Conservation (phyloP, 2,797 vertebrate species). For the Tinamus major region DNA sequence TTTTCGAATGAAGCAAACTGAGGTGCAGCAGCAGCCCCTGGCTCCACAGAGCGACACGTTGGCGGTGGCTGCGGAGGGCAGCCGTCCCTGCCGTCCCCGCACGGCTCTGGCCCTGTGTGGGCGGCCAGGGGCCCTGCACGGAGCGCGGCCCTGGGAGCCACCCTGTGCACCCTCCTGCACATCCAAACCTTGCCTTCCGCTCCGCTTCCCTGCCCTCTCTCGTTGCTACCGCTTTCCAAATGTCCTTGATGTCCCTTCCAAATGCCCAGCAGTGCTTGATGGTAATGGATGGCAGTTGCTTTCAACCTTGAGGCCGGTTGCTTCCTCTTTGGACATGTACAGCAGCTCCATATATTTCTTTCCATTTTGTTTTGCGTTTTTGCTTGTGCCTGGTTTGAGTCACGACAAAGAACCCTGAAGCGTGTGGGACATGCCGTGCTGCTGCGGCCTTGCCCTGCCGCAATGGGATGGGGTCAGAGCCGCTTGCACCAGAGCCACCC, state of each 20-base stretch:
- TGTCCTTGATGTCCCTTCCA: not conserved
- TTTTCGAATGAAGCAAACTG: not conserved
- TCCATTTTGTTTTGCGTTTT: not conserved
- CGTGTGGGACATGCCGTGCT: not conserved
- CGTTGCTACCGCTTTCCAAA: accelerated
- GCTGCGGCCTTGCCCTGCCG: not conserved
- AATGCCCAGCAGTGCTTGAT: not conserved
- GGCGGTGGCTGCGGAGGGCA: too few relatives aligned
- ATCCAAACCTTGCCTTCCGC: not conserved
- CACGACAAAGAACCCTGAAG: not conserved
- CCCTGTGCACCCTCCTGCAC: not conserved
- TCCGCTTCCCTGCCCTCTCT: not conserved
- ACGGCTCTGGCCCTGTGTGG: too few relatives aligned
- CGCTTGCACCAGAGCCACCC: not conserved
- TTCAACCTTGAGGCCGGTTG: not conserved
- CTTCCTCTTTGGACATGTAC: not conserved
- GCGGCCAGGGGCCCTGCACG: not conserved
- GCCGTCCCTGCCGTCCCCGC: too few relatives aligned
- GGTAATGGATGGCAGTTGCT: not conserved
- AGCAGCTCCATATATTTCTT: not conserved
- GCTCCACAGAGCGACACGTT: too few relatives aligned
- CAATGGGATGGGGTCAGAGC: not conserved
- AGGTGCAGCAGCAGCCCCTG: not conserved
- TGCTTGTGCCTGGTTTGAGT: not conserved
- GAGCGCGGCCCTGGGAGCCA: accelerated